Evolutionary conservation across 2,113 vertebrate species (phyloP), one percentile per base, ranked within the genome.

Genomic region (Anarhynchus alexandrinus): DNA sequence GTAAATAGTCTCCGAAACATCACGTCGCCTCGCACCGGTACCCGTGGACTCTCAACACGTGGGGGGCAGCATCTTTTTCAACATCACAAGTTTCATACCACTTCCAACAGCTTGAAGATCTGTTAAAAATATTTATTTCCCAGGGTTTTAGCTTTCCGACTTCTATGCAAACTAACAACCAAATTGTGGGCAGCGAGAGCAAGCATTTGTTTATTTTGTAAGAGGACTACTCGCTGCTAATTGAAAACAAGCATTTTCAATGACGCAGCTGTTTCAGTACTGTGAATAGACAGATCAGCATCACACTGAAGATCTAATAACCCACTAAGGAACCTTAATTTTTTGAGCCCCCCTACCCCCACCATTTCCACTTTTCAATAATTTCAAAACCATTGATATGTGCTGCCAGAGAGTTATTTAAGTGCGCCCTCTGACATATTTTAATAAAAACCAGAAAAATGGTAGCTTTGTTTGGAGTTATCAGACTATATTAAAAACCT

Each of bases 171-270:
- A 80, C 89, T 94, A 93, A 80, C 84, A 91, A 89, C 74, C 78
- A 95, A 81, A 91, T 80, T 88, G 54, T 72, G 83, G 92, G 88
- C 76, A 76, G 80, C 74, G 79, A 81, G 67, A 95, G 49, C 87
- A 97, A 95, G 80, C 58, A 52, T 86, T 94, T 82, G 86, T 96
- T 96, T 96, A 89, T 92, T 96, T 92, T 70, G 34, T 93, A 80
- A 86, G 86, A 96, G 82, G 86, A 91, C 43, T 83, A 94, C 81
- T 94, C 72, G 81, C 89, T 96, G 92, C 92, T 92, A 87, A 92
- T 70, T 72, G 90, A 93, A 97, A 97, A 88, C 74, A 92, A 95
- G 65, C 45, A 83, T 89, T 94, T 95, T 91, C 92, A 96, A 69
- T 69, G 42, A 92, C 42, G 89, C 92, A 97, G 94, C 94, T 93